Conservation (phyloP, 2,113 vertebrate species). For the Takifugu flavidus region DNA sequence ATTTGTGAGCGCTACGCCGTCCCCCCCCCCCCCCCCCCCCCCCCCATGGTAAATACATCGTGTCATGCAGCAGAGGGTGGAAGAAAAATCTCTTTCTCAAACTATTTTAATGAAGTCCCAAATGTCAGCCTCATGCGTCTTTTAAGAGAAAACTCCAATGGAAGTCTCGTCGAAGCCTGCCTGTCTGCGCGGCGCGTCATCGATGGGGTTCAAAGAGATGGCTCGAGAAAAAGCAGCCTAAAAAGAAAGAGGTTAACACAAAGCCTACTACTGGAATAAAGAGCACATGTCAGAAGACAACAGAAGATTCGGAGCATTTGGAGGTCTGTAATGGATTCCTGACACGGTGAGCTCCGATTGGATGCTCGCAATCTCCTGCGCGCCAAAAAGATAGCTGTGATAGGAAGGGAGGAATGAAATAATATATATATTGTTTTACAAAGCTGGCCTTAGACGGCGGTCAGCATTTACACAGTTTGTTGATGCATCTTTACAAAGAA, state of each 20-base stretch:
- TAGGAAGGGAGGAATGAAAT: too few species aligned
- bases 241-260: not conserved
- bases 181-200: slow-evolving; percentile 51
- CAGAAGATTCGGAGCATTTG: too few species aligned
- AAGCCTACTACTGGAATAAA: slow-evolving; percentile 7
- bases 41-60: slow-evolving; percentile 58
- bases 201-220: slow-evolving; percentile 54
- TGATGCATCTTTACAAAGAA: slow-evolving; percentile 30
- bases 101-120: slow-evolving; percentile 78
- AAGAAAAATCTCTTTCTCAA: slow-evolving; percentile 66
- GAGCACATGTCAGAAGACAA: too few species aligned
- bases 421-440: slow-evolving; percentile 7
- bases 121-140: slow-evolving; percentile 62
- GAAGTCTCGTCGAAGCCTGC: slow-evolving; percentile 41
- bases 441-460: slow-evolving; percentile 29
- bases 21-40: slow-evolving; percentile 5
- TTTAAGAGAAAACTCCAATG: slow-evolving; percentile 55
- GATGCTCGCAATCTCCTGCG: slow-evolving; percentile 1
- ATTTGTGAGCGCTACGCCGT: slow-evolving; percentile 61
- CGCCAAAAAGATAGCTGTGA: not conserved
- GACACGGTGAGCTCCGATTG: slow-evolving; percentile 14
- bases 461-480: slow-evolving; percentile 32
- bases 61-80: slow-evolving; percentile 61
- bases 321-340: too few species aligned
- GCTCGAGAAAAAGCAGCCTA: slow-evolving; percentile 1